Evolutionary conservation across 2,888 invertebrate genomes (phyloP).

Genomic region (Stenchaetothrips biformis): DNA sequence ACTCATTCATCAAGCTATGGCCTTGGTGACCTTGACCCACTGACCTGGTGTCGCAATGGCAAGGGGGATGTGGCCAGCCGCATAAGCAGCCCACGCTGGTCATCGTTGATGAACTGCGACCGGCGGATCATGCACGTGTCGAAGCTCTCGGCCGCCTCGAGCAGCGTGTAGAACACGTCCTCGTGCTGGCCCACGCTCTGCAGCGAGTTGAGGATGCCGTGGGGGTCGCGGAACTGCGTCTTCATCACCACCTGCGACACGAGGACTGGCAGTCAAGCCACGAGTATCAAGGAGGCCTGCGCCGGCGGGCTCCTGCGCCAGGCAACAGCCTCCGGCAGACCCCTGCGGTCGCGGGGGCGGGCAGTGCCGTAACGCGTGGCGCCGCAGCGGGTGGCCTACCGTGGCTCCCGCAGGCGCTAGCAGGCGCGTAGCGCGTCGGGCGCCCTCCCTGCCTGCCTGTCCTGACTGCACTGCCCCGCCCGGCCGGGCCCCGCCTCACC

Average conservation of each 20-base stretch:
- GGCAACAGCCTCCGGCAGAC: too few species aligned
- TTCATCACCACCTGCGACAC: conserved; percentile 65
- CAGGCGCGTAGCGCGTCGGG: too few species aligned
- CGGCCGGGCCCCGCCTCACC: conserved; percentile 49
- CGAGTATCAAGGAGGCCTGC: too few species aligned
- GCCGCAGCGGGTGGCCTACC: too few species aligned
- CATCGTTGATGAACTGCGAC: conserved; percentile 59
- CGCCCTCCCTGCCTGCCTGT: too few species aligned
- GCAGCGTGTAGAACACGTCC: conserved; percentile 57
- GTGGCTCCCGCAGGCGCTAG: too few species aligned
- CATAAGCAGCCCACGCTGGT: conserved; percentile 61
- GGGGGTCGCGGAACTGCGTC: conserved; percentile 77
- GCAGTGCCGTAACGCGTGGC: too few species aligned
- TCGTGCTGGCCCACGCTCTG: conserved; percentile 56
- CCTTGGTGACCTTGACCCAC: conserved; percentile 35
- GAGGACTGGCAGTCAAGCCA: conserved; percentile 20
- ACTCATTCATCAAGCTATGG: too few species aligned
- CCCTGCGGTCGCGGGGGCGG: too few species aligned
- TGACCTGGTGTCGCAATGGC: conserved; percentile 57
- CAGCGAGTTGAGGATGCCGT: conserved; percentile 74
- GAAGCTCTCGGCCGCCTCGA: conserved; percentile 71
- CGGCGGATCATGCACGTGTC: conserved; percentile 75
- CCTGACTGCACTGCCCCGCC: too few species aligned
- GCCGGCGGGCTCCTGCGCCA: too few species aligned
- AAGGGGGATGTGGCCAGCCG: conserved; percentile 63